Percentiles rank a stretch among this genome's conserved stretches.
Conservation (phyloP, 1,140 invertebrate species). For the Phymorhynchus buccinoides region DNA sequence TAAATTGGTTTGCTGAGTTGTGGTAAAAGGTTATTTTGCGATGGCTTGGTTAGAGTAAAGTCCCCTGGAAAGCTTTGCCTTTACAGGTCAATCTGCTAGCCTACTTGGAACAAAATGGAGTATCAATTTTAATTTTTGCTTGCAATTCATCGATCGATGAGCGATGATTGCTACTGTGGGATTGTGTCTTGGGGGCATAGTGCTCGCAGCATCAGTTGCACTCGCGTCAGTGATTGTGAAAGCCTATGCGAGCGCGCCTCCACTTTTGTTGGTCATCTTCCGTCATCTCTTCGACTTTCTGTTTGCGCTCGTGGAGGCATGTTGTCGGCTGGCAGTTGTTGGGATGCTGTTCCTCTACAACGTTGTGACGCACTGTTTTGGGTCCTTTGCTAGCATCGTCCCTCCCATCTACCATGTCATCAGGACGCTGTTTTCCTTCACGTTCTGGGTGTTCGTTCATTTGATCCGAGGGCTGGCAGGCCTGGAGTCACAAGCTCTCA, state of each 20-base stretch:
- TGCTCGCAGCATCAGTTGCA: background rate
- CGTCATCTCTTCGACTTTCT: conserved; percentile 39
- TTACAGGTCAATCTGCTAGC: background rate
- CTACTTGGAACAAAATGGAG: too few relatives aligned
- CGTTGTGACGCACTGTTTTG: conserved; percentile 10
- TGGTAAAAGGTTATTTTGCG: background rate
- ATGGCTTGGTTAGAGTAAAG: background rate
- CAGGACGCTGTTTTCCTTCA: conserved; percentile 26
- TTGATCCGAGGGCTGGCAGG: conserved; percentile 39
- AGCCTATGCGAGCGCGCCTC: conserved; percentile 17
- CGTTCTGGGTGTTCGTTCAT: conserved; percentile 32
- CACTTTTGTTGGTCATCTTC: conserved; percentile 14
- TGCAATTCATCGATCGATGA: background rate
- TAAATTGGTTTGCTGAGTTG: background rate
- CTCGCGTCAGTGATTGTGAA: conserved; percentile 32
- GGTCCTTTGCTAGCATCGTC: background rate
- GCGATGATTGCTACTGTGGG: conserved; percentile 29
- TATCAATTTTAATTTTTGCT: too few relatives aligned
- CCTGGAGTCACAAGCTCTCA: conserved; percentile 21
- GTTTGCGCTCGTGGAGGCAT: conserved; percentile 2
- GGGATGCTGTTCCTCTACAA: conserved; percentile 36
- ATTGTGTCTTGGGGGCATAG: background rate
- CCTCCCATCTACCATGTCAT: conserved; percentile 23
- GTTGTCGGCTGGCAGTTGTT: conserved; percentile 14
- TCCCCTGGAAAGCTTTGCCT: background rate